phyloP scores from a whole-genome alignment of 2,888 invertebrate species.

The Cephus sareptanus region DNA sequence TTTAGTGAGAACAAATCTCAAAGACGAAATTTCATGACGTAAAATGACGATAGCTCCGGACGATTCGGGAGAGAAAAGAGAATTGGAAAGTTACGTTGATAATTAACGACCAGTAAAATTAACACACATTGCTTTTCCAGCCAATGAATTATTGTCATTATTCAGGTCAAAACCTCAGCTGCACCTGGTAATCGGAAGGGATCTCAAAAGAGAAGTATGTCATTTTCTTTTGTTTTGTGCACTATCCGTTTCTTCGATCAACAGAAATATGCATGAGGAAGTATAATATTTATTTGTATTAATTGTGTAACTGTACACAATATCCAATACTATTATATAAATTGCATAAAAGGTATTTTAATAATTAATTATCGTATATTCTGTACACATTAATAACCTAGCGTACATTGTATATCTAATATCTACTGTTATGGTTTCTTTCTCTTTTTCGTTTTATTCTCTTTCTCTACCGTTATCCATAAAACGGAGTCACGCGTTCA shows the following conservation, averaged over 20 bases:
- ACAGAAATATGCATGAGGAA: too few relatives aligned
- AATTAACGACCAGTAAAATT: neutral
- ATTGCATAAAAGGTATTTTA: neutral
- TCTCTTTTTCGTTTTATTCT: neutral
- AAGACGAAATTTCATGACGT: neutral
- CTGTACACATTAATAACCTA: neutral
- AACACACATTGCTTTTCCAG: neutral
- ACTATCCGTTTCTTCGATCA: neutral
- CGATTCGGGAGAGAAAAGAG: neutral
- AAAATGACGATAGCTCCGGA: neutral
- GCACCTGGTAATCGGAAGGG: neutral
- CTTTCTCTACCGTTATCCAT: neutral
- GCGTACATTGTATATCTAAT: neutral
- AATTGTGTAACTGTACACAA: too few relatives aligned
- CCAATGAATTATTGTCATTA: neutral
- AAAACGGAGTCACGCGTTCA: neutral
- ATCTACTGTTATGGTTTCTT: neutral
- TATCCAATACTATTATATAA: neutral
- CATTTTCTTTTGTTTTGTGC: neutral
- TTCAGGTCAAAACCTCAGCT: neutral
- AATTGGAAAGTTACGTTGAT: neutral
- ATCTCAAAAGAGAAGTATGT: neutral
- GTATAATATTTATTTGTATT: neutral
- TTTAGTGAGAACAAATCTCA: neutral
- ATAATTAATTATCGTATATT: neutral